Conservation (phyloP, 2,797 vertebrate genomes). For the Threskiornis aethiopicus region DNA sequence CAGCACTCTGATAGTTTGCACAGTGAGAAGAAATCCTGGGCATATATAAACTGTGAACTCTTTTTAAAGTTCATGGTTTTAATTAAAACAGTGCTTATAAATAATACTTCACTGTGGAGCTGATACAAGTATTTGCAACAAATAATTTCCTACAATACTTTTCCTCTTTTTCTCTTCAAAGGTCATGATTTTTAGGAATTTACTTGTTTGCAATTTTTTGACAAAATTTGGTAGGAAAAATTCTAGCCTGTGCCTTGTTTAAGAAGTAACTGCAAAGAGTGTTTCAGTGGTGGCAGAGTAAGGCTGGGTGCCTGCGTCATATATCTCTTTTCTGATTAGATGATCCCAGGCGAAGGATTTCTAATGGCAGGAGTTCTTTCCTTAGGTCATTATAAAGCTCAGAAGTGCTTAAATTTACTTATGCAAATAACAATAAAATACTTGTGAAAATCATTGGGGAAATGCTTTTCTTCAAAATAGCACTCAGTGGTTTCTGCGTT, state of each 20-base stretch:
- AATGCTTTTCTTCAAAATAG: not conserved
- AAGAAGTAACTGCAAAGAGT: not conserved
- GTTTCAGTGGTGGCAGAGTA: not conserved
- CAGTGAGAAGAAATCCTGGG: constrained; percentile 14
- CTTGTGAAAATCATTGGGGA: not conserved
- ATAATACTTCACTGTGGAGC: not conserved
- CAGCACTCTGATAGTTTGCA: not conserved
- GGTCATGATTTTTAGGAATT: not conserved
- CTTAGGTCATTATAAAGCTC: not conserved
- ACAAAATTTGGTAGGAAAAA: not conserved
- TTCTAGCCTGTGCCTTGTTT: not conserved
- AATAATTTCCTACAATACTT: not conserved
- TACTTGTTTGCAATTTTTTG: not conserved
- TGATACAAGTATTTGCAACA: not conserved
- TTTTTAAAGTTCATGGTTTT: constrained; percentile 44
- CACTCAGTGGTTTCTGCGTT: not conserved
- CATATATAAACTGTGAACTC: not conserved
- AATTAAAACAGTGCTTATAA: constrained; percentile 34
- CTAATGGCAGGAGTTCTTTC: not conserved
- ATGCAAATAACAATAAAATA: not conserved
- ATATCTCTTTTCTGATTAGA: not conserved
- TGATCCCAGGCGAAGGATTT: not conserved
- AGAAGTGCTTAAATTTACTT: not conserved
- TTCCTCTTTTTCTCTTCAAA: not conserved
- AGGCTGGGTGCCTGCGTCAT: not conserved